A percentile compares a stretch with the other conserved stretches of the same genome.
phyloP scores from a whole-genome alignment of 2,797 vertebrate species.

The Buphagus erythrorhynchus region DNA sequence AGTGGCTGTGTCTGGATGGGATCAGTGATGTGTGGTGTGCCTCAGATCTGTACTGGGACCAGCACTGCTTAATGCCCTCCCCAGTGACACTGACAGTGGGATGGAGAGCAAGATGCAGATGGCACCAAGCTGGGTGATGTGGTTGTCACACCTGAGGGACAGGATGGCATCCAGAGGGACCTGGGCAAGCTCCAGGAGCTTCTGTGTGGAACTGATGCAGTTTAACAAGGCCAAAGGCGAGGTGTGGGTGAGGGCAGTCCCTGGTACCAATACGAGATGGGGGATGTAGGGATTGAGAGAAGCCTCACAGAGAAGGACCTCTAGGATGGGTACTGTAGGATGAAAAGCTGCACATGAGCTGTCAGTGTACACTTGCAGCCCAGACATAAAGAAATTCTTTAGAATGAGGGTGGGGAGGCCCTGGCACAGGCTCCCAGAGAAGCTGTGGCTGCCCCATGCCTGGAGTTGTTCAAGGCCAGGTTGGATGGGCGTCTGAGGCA shows the following conservation, averaged over 20 bases:
- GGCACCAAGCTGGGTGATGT: not conserved
- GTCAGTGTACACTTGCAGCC: not conserved
- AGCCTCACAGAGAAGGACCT: not conserved
- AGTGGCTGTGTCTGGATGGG: not conserved
- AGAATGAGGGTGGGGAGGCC: not conserved
- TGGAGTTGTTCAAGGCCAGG: not conserved
- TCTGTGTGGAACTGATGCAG: not conserved
- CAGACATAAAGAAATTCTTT: not conserved
- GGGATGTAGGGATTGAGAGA: not conserved
- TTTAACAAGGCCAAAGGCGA: not conserved
- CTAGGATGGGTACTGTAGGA: too few relatives aligned
- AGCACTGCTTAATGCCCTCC: not conserved
- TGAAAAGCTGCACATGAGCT: not conserved
- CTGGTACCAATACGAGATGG: rapidly evolving
- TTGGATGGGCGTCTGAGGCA: not conserved
- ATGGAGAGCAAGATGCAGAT: not conserved
- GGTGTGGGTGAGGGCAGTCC: rapidly evolving
- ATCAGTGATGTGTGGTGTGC: not conserved
- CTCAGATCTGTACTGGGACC: not conserved
- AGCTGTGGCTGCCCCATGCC: not conserved
- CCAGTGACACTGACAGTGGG: too few relatives aligned
- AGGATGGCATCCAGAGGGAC: not conserved
- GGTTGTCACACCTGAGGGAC: not conserved
- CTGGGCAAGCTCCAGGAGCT: not conserved
- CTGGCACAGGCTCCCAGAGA: not conserved